Percentiles rank a stretch among this genome's conserved stretches.
phyloP scores from a whole-genome alignment of 2,888 invertebrate species.

The Tillus elongatus region DNA sequence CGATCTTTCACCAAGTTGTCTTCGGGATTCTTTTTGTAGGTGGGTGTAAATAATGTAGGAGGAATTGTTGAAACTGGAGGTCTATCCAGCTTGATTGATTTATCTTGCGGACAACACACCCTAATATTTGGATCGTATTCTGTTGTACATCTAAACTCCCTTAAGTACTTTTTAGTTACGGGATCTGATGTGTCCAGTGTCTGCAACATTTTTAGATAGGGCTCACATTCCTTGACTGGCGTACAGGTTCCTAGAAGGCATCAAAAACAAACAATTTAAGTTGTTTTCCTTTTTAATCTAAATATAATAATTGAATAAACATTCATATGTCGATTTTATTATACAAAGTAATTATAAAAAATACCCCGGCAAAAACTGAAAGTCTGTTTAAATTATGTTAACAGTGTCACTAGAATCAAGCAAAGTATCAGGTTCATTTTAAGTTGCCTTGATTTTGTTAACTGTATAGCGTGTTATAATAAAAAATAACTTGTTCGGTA shows the following conservation, averaged over 20 bases:
- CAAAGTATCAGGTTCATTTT: no score
- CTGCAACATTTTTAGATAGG: conserved; percentile 14
- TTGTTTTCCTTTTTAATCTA: no score
- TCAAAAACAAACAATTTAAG: conserved; percentile 1
- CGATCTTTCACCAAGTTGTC: conserved; percentile 11
- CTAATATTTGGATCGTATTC: conserved; percentile 17
- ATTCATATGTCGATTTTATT: no score
- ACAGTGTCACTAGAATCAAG: no score
- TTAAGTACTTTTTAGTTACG: conserved; percentile 17
- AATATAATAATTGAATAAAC: no score
- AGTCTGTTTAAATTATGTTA: no score
- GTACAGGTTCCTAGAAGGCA: conserved; percentile 22
- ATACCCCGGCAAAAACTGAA: no score
- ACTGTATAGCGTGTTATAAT: no score
- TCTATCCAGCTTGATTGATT: background rate
- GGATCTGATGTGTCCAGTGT: conserved; percentile 12
- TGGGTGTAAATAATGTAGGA: conserved; percentile 1
- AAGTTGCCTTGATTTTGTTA: no score
- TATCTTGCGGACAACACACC: conserved; percentile 23
- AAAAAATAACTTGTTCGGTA: no score
- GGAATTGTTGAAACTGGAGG: no score
- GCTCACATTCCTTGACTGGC: conserved; percentile 21
- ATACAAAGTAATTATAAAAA: no score
- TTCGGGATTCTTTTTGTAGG: conserved; percentile 8
- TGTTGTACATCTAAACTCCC: conserved; percentile 21